Percentiles rank a stretch among this genome's conserved stretches.
These are phyloP conservation scores for Clamator glandarius DNA, from an alignment of 2,797 vertebrate genomes.

Conservation along the genomic window DNA sequence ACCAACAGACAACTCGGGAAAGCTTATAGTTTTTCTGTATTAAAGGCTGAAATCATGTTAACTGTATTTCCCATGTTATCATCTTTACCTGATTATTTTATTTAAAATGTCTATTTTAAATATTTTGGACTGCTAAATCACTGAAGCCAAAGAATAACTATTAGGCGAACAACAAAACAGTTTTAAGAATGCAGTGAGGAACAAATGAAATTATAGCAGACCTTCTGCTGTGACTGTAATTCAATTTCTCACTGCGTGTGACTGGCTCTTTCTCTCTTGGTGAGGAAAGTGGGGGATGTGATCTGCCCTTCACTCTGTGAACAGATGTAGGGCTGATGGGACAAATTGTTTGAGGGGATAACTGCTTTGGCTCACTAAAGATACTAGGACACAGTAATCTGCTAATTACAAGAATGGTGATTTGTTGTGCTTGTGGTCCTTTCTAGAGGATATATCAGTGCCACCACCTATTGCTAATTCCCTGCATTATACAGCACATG, in stretches of 20 bases:
- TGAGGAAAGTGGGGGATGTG: rapidly evolving
- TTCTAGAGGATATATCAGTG: background rate
- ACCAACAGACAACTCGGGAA: background rate
- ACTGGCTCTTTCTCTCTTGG: background rate
- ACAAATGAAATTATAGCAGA: background rate
- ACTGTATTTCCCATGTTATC: background rate
- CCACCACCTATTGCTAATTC: background rate
- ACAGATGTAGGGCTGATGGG: background rate
- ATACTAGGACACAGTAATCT: background rate
- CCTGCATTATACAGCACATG: background rate
- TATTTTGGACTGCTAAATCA: background rate
- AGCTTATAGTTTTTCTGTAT: background rate
- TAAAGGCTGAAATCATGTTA: background rate
- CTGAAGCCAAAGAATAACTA: background rate
- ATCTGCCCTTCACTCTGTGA: background rate
- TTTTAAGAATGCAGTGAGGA: background rate
- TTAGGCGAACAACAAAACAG: background rate
- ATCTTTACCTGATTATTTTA: background rate
- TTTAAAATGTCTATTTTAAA: background rate
- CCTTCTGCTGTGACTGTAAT: background rate
- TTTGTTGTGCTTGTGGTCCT: background rate
- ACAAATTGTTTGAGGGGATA: background rate
- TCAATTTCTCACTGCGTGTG: background rate
- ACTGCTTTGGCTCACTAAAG: background rate
- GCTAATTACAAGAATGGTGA: background rate